Evolutionary conservation across 2,113 vertebrate species (phyloP), one percentile per base, ranked within the genome.

Genomic region (Rostratula benghalensis): DNA sequence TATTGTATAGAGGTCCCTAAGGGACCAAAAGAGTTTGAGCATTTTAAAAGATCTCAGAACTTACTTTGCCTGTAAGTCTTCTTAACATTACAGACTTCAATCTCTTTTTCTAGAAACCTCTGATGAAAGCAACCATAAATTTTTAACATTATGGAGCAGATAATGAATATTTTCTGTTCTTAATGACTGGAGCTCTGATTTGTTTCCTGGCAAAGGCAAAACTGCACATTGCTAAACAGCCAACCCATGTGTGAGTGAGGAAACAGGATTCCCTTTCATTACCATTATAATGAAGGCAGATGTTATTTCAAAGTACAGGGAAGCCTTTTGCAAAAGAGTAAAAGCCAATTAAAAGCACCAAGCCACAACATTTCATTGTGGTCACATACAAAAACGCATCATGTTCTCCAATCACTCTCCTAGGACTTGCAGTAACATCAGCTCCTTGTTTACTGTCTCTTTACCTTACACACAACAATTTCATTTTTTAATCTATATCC

Each of bases 181-280:
- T 77, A 68, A 67, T 13, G 25, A 83, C 24, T 25, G 43, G 45
- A 86, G 43, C 22, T 45, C 56, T 43, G 24, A 87, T 80, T 9
- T 22, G n/a, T 61, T 57, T 71, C 37, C 43, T 71, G 25, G 59
- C 43, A 69, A 89, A 77, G 35, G 18, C 33, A 89, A 80, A 85
- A 67, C n/a, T 20, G 39, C 19, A 68, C 45, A 54, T 12, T 1
- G 4, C 22, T 69, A 25, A 84, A 89, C 30, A 71, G 57, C 9
- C 13, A 33, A 11, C 2, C 28, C 4, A 3, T 7, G 10, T 0
- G 0, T 5, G 14, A 76, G 57, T 3, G 33, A 45, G 19, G 31
- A 64, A 86, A 82, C 18, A 64, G 48, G 31, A 12, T 2, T 96
- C 73, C 57, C 53, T 81, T 83, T 91, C 83, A 81, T 80, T 88